Evolutionary conservation across 64 coral and sea anemone species (phyloP).

Genomic region (Pachyseris speciosa): DNA sequence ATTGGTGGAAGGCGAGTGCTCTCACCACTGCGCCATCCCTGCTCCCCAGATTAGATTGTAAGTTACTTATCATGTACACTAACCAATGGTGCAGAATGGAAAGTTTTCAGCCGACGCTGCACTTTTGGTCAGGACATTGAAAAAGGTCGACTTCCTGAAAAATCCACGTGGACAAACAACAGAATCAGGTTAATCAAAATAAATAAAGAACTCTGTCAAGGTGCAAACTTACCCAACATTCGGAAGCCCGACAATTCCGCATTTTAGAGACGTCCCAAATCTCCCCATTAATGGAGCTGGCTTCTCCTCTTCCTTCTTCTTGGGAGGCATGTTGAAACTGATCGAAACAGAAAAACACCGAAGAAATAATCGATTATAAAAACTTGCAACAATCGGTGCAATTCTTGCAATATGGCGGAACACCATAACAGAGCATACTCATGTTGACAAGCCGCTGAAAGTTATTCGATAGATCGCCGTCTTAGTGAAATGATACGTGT

Average conservation of each 20-base stretch:
- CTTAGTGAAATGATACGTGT: not conserved
- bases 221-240: conserved; percentile 89
- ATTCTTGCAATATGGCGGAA: conserved; percentile 45
- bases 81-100: conserved; percentile 99
- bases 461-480: not conserved
- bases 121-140: conserved; percentile 99
- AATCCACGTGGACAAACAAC: conserved; percentile 49
- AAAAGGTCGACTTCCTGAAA: conserved; percentile 98
- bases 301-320: conserved; percentile 96
- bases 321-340: conserved; percentile 88
- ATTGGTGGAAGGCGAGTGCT: no score
- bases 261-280: conserved; percentile 96
- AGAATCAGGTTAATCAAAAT: not conserved
- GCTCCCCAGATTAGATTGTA: not conserved
- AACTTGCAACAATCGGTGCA: not conserved
- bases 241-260: conserved; percentile 97
- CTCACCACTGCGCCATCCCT: no score
- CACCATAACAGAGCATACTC: conserved; percentile 42
- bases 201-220: not conserved
- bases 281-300: conserved; percentile 93
- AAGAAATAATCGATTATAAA: conserved; percentile 10
- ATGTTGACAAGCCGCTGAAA: not conserved
- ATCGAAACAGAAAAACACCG: conserved; percentile 65
- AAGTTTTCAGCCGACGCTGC: conserved; percentile 91
- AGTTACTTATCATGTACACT: not conserved